A percentile compares a stretch with the other conserved stretches of the same genome.
Evolutionary conservation across 2,797 vertebrate species (phyloP).

Genomic region (Pseudomugil tenellus): DNA sequence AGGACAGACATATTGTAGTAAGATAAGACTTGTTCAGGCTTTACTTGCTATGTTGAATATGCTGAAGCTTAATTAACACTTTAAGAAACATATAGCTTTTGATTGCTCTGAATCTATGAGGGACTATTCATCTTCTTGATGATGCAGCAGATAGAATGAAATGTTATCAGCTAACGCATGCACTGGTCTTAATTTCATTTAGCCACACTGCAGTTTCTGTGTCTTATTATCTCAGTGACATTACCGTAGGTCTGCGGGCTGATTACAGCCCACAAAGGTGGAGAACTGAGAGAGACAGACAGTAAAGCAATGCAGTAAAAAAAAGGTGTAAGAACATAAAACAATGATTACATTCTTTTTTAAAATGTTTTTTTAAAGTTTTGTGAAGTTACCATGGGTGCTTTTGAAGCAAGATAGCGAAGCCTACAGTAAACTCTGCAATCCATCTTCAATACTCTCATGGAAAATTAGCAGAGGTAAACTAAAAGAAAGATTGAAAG

Average conservation of each 20-base stretch:
- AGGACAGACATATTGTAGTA: constrained; percentile 62
- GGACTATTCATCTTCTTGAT: constrained; percentile 18
- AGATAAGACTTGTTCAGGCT: constrained; percentile 51
- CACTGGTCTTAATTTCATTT: constrained; percentile 44
- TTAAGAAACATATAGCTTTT: constrained; percentile 43
- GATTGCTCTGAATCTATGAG: constrained; percentile 39
- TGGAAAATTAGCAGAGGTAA: constrained; percentile 39
- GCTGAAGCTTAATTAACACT: constrained; percentile 47
- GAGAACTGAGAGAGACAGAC: constrained; percentile 34
- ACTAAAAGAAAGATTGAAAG: constrained; percentile 3
- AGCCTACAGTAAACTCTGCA: constrained; percentile 33
- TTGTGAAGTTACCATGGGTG: constrained; percentile 17
- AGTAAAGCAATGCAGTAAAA: constrained; percentile 22
- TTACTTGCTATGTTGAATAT: constrained; percentile 42
- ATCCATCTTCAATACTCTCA: constrained; percentile 43
- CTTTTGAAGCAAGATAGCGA: constrained; percentile 34
- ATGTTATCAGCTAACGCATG: constrained; percentile 30
- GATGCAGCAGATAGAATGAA: constrained; percentile 25
- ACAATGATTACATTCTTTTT: constrained; percentile 37
- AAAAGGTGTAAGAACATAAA: constrained; percentile 26
- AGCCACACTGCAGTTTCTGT: constrained; percentile 28
- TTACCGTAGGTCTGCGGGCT: constrained; percentile 39
- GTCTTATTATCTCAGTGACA: constrained; percentile 46
- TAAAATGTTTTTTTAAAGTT: constrained; percentile 29
- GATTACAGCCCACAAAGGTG: constrained; percentile 45